A percentile compares a stretch with the other conserved stretches of the same genome.
phyloP scores from a whole-genome alignment of 2,888 invertebrate species.

The Theodoxus fluviatilis region DNA sequence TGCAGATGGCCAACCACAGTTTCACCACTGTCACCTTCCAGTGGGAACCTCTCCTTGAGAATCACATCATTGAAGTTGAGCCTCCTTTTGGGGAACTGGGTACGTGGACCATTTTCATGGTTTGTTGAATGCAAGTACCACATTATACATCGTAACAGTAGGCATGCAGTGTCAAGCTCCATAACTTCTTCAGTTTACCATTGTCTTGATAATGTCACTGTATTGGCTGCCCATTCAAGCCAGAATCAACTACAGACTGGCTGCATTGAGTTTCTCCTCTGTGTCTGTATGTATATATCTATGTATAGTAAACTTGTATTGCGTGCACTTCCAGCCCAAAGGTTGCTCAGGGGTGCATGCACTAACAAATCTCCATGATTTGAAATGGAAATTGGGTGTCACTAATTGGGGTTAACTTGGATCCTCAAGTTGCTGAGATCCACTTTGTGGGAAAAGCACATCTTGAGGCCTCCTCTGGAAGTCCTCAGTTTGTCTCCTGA shows the following conservation, averaged over 20 bases:
- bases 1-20: conserved; percentile 64
- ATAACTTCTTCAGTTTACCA: neutral
- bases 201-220: neutral
- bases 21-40: conserved; percentile 59
- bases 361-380: too few relatives aligned
- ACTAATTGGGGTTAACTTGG: too few relatives aligned
- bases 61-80: conserved; percentile 60
- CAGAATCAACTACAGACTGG: neutral
- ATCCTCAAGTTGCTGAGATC: too few relatives aligned
- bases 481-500: too few relatives aligned
- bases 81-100: conserved; percentile 63
- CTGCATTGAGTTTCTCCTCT: too few relatives aligned
- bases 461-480: too few relatives aligned
- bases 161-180: neutral
- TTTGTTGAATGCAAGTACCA: neutral
- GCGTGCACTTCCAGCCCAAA: too few relatives aligned
- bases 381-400: too few relatives aligned
- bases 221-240: neutral
- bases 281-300: too few relatives aligned
- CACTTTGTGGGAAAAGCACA: too few relatives aligned
- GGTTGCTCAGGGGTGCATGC: too few relatives aligned
- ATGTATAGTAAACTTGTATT: too few relatives aligned
- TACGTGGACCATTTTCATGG: conserved; percentile 32
- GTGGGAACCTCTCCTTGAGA: conserved; percentile 57
- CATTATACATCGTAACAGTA: neutral